A percentile compares a stretch with the other conserved stretches of the same genome.
These are phyloP conservation scores for Cancer borealis DNA, from an alignment of 2,888 invertebrate genomes.

Conservation along the genomic window DNA sequence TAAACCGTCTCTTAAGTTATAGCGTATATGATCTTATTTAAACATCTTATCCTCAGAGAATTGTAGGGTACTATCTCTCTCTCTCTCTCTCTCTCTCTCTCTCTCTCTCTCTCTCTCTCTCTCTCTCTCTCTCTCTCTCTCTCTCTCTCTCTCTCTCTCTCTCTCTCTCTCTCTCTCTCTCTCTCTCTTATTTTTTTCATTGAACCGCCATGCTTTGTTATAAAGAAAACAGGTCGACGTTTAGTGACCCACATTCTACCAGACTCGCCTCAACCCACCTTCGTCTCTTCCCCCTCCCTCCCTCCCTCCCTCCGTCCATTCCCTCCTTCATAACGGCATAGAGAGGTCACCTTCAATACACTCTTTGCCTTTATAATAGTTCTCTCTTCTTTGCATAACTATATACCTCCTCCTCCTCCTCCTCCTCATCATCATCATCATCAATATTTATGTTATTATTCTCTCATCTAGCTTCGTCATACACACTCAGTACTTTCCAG, in stretches of 20 bases:
- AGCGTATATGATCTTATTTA: neutral
- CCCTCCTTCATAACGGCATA: neutral
- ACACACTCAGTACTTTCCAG: neutral
- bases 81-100: no score
- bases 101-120: no score
- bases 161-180: no score
- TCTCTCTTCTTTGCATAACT: neutral
- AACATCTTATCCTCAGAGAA: neutral
- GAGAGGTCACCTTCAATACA: neutral
- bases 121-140: no score
- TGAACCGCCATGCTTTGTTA: neutral
- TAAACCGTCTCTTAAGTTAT: neutral
- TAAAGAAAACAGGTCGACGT: neutral
- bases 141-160: no score
- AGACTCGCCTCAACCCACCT: neutral
- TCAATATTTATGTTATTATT: neutral
- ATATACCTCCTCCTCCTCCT: no score
- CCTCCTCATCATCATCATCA: no score
- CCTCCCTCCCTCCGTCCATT: neutral
- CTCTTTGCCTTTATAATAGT: neutral
- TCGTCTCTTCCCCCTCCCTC: neutral
- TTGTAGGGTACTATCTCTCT: no score
- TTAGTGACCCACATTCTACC: constrained; percentile 2
- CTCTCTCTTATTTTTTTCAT: neutral
- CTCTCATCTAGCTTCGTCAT: neutral